Base-by-base conservation (phyloP, 2,888 invertebrate species). In the Calliscelio sp. region DNA sequence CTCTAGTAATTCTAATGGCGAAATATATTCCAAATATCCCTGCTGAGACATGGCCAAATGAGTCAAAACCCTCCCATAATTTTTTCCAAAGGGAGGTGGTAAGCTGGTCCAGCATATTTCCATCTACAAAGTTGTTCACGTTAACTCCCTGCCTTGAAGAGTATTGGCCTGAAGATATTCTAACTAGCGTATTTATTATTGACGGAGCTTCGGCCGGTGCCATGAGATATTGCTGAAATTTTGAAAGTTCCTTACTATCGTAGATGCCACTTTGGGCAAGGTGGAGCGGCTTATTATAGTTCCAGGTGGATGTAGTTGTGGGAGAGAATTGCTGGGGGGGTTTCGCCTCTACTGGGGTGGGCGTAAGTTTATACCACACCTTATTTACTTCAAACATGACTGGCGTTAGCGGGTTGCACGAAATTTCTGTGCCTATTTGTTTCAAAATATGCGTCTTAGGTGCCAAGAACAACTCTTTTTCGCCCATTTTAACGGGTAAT, bases 391-490 rank as follows among this genome's bases (percentile, higher is more conserved):
- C 32, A 10, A 32, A 32, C 6, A 10, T 10, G 10, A 10, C 6
- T 5, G 32, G 32, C 5, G 10, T 7, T 32, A 32, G 32, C 10
- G 32, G 32, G 32, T 32, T 32, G 32, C 32, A n/a, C n/a, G n/a
- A n/a, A n/a, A n/a, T n/a, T n/a, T n/a, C n/a, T n/a, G n/a, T n/a
- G n/a, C n/a, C n/a, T 32, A 7, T 32, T 10, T 65, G 16, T 66
- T 35, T 51, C 0, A 89, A 18, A 2, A 89, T 81, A 87, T 88
- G 4, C 86, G 63, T 0, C 10, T 32, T 32, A 10, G 89, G 88
- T 2, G 87, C 22, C 25, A 89, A 70, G 18, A 85, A 90, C 1
- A 16, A 11, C 11, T n/a, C 20, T 6, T 3, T 14, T 22, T 16
- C 46, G n/a, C n/a, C n/a, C n/a, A n/a, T n/a, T n/a, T n/a, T n/a